Evolutionary conservation across 2,888 invertebrate species (phyloP), one percentile per base, ranked within the genome.

Genomic region (Lasiommata megera): DNA sequence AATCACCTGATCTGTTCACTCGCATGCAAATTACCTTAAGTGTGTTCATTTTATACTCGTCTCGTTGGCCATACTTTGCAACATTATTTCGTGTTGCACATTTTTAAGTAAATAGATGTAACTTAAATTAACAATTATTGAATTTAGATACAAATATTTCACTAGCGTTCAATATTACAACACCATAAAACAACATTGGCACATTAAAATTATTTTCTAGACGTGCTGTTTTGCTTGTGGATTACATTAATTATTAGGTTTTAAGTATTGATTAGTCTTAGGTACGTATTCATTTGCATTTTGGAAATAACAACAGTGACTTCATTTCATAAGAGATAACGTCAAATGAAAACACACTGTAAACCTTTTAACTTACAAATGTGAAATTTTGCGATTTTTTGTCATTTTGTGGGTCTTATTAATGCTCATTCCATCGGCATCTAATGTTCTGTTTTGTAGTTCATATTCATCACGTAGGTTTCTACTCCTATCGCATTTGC

Each of bases 271-370:
- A 58, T 55, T 46, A 56, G 28, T 14, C 52, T 56, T 62, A n/a
- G n/a, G n/a, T n/a, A 60, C 60, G 57, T 62, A 62, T 58, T 55
- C 36, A 17, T 60, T 56, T 47, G 47, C 57, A 58, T 43, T 51
- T 44, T 43, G 38, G 62, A 60, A 62, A 62, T 62, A 60, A 46
- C 46, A 55, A 53, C 62, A 62, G 62, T 62, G 62, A 62, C 62
- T 62, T 62, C 62, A 60, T 58, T 46, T 36, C 48, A 54, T 52
- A 48, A 28, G 34, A 31, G 6, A n/a, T 23, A 43, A 12, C 23
- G n/a, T 12, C 1, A 43, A 43, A 43, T 8, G 23, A n/a, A 43
- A 12, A 43, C 31, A 11, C 11, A 34, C 11, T 34, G 34, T 11
- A 9, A 11, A 34, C 1, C 3, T 9, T 23, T 23, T 23, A 23